Evolutionary conservation across 2,888 invertebrate genomes (phyloP), one percentile per base, ranked within the genome.

Genomic region (Himalopsyche kuldschensis): DNA sequence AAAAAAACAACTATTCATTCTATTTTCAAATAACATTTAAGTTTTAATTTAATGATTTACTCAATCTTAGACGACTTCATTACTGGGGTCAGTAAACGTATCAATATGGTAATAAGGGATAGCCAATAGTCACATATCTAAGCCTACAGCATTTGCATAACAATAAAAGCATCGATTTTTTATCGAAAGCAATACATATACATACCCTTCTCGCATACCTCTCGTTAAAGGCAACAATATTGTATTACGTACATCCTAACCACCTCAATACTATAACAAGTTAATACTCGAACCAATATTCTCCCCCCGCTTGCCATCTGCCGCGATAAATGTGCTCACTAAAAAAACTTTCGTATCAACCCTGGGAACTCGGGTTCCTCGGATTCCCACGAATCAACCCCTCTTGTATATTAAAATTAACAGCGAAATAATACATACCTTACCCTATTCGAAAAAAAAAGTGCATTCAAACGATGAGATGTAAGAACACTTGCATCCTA

Each of bases 301-400:
- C 81, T 78, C 86, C 89, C 88, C 88, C 89, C 91, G 91, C 91
- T 90, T 90, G 91, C 91, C 91, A 92, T 92, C 92, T 84, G 92
- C 91, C 91, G 91, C 89, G 89, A 90, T 91, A 90, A 91, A 90
- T 90, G 91, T 76, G 82, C 82, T 79, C 80, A 79, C 75, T 63
- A 79, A 84, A 86, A 63, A 84, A 76, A 83, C 86, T 82, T 91
- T 91, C 91, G 91, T 90, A 89, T 89, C 91, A 90, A 90, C 92
- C 92, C 92, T 94, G 94, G 94, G 94, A 94, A 94, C 93, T 92
- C 90, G 90, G 90, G 90, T 91, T 90, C 91, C 90, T 89, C 90
- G 90, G 91, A 92, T 94, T 94, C 94, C 94, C 94, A 94, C 94
- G 94, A 92, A 85, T 91, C 91, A 90, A 92, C 92, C 92, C 92